Evolutionary conservation across 2,113 vertebrate genomes (phyloP).

Genomic region (Aleadryas rufinucha): DNA sequence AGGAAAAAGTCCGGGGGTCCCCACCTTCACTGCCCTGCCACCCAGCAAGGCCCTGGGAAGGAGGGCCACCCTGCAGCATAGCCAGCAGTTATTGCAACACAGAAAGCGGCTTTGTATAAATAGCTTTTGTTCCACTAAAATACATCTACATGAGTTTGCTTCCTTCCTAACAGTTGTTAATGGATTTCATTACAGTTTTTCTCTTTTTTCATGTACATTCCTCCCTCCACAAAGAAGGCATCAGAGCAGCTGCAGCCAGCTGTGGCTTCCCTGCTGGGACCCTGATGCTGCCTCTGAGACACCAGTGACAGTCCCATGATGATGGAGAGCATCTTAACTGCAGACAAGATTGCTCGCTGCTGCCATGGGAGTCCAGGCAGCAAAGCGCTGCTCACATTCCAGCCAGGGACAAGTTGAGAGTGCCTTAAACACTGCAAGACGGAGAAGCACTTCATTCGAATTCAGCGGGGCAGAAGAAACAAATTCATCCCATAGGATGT

Average conservation of each 20-base stretch:
- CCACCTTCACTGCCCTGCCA: background rate
- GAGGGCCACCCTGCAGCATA: background rate
- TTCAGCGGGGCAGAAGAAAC: background rate
- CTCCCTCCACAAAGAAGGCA: background rate
- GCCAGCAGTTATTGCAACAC: background rate
- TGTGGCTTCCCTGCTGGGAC: background rate
- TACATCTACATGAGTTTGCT: background rate
- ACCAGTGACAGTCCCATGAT: background rate
- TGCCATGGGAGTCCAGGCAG: background rate
- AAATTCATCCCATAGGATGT: background rate
- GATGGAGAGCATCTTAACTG: background rate
- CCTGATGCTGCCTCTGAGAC: background rate
- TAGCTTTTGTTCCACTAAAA: background rate
- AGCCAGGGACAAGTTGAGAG: background rate
- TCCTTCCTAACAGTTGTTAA: background rate
- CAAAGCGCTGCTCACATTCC: background rate
- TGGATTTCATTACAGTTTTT: background rate
- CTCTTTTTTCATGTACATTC: background rate
- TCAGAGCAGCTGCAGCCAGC: slow-evolving; percentile 29
- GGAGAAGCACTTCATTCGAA: background rate
- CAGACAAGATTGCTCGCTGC: background rate
- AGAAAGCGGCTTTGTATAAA: background rate
- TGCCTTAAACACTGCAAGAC: background rate
- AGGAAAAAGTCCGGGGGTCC: background rate
- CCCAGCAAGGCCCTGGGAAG: background rate